A percentile compares a stretch with the other conserved stretches of the same genome.
Evolutionary conservation across 1,140 invertebrate species (phyloP).

Genomic region (Lysiphlebus fabarum): DNA sequence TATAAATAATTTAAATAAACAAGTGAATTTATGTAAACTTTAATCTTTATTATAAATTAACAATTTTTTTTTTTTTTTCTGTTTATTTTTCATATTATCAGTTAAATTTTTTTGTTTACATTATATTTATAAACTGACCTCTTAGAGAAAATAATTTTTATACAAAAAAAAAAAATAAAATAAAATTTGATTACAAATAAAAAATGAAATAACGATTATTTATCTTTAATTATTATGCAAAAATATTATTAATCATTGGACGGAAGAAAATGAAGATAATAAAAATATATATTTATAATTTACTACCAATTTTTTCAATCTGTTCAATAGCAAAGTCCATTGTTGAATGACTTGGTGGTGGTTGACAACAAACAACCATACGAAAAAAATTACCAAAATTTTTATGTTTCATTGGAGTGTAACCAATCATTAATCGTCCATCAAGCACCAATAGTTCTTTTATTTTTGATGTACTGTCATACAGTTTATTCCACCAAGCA

Average conservation of each 20-base stretch:
- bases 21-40: too few relatives aligned
- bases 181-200: too few relatives aligned
- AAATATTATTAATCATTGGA: neutral
- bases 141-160: neutral
- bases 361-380: conserved; percentile 79
- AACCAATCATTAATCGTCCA: conserved; percentile 81
- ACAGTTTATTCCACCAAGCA: conserved; percentile 67
- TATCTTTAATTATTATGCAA: neutral
- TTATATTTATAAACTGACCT: too few relatives aligned
- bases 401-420: conserved; percentile 70
- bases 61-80: too few relatives aligned
- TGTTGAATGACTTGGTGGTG: conserved; percentile 56
- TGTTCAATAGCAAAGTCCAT: conserved; percentile 65
- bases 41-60: too few relatives aligned
- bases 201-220: neutral
- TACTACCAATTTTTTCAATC: conserved; percentile 59
- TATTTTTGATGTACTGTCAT: conserved; percentile 74
- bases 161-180: neutral
- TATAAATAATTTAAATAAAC: too few relatives aligned
- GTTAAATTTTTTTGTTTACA: too few relatives aligned
- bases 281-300: conserved; percentile 39
- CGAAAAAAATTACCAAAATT: conserved; percentile 82
- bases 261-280: neutral
- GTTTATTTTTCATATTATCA: too few relatives aligned
- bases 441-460: conserved; percentile 76